phyloP scores from a whole-genome alignment of 2,113 vertebrate genomes.

The Lagenorhynchus albirostris region DNA sequence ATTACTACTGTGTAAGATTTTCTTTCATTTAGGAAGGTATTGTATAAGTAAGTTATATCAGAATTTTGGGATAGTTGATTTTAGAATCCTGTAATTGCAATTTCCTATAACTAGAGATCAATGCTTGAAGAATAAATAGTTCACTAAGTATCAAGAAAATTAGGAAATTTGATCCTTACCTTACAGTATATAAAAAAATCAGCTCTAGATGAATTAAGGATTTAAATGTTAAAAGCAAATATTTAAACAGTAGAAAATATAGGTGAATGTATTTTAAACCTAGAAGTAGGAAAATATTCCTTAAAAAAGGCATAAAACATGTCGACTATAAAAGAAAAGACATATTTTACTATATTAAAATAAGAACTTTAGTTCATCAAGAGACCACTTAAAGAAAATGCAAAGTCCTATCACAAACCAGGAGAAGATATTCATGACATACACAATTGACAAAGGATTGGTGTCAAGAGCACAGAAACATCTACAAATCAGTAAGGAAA shows the following conservation, averaged over 20 bases:
- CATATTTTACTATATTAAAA: not conserved
- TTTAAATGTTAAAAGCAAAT: constrained; percentile 12
- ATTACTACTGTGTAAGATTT: not conserved
- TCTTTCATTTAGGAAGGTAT: not conserved
- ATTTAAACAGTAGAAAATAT: not conserved
- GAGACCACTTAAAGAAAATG: not conserved
- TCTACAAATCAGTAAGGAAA: not conserved
- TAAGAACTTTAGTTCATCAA: not conserved
- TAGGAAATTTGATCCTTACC: not conserved
- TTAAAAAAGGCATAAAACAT: not conserved
- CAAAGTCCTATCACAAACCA: not conserved
- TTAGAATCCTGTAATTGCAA: not conserved
- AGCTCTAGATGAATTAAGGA: not conserved
- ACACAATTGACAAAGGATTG: not conserved
- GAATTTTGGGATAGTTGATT: not conserved
- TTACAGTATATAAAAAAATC: not conserved
- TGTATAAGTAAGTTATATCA: not conserved
- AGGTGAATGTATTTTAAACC: not conserved
- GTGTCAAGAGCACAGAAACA: not conserved
- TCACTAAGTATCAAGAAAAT: not conserved
- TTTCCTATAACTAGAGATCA: not conserved
- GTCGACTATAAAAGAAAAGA: not conserved
- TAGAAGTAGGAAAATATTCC: not conserved
- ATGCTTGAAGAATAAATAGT: constrained; percentile 1
- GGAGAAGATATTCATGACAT: not conserved